These are phyloP conservation scores for Numenius phaeopus DNA, from an alignment of 2,797 vertebrate species.

Conservation along the genomic window DNA sequence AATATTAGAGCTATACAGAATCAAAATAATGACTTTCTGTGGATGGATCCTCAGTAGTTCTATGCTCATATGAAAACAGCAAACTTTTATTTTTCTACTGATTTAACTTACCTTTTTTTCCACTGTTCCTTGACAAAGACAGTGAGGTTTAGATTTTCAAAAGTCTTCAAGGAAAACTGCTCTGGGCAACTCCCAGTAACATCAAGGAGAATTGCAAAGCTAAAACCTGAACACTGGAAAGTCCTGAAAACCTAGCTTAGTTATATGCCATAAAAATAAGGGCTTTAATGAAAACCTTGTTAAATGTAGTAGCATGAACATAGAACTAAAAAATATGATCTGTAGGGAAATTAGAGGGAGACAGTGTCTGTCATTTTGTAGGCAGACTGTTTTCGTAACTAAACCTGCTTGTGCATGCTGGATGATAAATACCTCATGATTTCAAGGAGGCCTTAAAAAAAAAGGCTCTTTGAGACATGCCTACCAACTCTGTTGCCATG, in stretches of 20 bases:
- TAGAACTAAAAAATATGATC: slow-evolving; percentile 29
- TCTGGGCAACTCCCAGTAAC: slow-evolving; percentile 7
- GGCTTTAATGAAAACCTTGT: slow-evolving; percentile 8
- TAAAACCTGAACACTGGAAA: neutral
- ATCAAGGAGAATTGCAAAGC: slow-evolving; percentile 13
- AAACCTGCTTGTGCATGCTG: slow-evolving; percentile 57
- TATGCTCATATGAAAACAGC: neutral
- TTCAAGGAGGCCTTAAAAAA: slow-evolving; percentile 52
- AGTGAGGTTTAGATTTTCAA: slow-evolving; percentile 8
- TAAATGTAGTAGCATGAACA: neutral
- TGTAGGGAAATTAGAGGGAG: slow-evolving; percentile 23
- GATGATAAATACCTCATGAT: slow-evolving; percentile 63
- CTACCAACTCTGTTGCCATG: slow-evolving; percentile 73
- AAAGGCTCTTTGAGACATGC: slow-evolving; percentile 44
- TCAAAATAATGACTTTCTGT: neutral
- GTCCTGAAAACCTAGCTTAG: slow-evolving; percentile 6
- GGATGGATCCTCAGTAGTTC: neutral
- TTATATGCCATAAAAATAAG: neutral
- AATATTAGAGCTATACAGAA: neutral
- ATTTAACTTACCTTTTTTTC: neutral
- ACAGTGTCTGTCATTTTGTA: slow-evolving; percentile 31
- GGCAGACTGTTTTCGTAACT: slow-evolving; percentile 58
- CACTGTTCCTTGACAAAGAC: neutral
- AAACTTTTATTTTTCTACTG: neutral
- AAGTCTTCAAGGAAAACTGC: slow-evolving; percentile 11